Conservation (phyloP, 2,888 invertebrate genomes). For the Orthosia incerta region DNA sequence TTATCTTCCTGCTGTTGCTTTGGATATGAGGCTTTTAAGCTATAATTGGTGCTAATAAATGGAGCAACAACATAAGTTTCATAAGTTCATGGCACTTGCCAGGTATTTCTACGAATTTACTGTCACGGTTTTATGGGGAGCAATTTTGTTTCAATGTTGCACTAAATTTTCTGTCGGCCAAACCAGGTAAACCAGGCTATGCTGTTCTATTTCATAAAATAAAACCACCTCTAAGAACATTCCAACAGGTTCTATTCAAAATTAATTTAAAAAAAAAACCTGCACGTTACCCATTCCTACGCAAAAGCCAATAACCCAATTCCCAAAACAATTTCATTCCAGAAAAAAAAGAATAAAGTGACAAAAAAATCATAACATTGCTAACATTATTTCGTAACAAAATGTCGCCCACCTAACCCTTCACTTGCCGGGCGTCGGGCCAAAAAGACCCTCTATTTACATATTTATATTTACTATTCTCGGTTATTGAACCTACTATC, state of each 20-base stretch:
- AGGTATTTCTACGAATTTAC: not conserved
- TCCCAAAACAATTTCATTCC: conserved; percentile 41
- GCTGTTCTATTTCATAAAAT: not conserved
- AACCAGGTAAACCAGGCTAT: not conserved
- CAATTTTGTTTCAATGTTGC: not conserved
- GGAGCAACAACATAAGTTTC: too few species aligned
- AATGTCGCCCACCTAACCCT: conserved; percentile 70
- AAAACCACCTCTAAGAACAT: not conserved
- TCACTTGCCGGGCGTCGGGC: conserved; percentile 49
- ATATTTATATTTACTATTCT: conserved; percentile 71
- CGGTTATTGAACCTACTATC: conserved; percentile 81
- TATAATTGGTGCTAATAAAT: too few species aligned
- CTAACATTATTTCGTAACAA: conserved; percentile 66
- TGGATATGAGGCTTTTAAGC: not conserved
- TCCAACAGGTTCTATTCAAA: conserved; percentile 18
- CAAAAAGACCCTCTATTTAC: conserved; percentile 71
- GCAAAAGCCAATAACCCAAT: conserved; percentile 40
- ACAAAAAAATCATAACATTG: conserved; percentile 56
- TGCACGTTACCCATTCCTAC: conserved; percentile 9
- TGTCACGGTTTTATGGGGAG: not conserved
- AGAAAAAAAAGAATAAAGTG: conserved; percentile 25
- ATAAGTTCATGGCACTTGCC: too few species aligned
- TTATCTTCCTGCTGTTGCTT: not conserved
- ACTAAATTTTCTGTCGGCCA: not conserved
- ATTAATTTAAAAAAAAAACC: conserved; percentile 3